These are phyloP conservation scores for Schizotus pectinicornis DNA, from an alignment of 2,888 invertebrate genomes.

Conservation along the genomic window DNA sequence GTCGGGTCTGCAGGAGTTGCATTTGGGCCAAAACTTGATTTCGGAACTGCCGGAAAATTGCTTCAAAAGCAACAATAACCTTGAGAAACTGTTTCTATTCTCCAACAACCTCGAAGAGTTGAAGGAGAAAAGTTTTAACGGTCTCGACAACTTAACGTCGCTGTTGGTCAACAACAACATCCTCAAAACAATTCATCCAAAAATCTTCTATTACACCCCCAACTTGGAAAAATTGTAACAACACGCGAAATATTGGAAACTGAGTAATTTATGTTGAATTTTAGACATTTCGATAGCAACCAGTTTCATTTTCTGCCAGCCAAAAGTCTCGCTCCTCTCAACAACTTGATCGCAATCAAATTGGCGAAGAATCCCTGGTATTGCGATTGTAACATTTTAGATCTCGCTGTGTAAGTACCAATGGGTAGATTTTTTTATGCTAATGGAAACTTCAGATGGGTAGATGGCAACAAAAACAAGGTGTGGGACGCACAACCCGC, in stretches of 20 bases:
- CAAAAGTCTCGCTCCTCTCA: constrained; percentile 69
- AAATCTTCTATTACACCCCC: constrained; percentile 67
- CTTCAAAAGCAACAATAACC: constrained; percentile 63
- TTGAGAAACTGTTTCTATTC: constrained; percentile 73
- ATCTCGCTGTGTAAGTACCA: constrained; percentile 70
- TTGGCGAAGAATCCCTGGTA: constrained; percentile 82
- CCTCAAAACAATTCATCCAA: constrained; percentile 67
- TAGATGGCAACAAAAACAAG: constrained; percentile 69
- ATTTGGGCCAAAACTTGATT: constrained; percentile 73
- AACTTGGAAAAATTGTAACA: constrained; percentile 76
- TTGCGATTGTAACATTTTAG: constrained; percentile 77
- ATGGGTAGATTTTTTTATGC: constrained; percentile 3
- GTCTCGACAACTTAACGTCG: constrained; percentile 69
- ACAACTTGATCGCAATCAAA: constrained; percentile 70
- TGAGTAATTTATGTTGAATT: constrained; percentile 34
- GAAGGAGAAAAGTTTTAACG: constrained; percentile 66
- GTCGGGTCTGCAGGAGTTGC: constrained; percentile 66
- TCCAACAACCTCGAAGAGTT: constrained; percentile 72
- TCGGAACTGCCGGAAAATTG: constrained; percentile 63
- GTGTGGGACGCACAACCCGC: constrained; percentile 74
- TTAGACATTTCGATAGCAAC: constrained; percentile 78
- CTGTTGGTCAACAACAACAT: constrained; percentile 76
- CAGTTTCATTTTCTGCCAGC: constrained; percentile 72
- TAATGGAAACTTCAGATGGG: constrained; percentile 63
- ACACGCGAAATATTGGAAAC: constrained; percentile 15